A percentile compares a stretch with the other conserved stretches of the same genome.
Conservation (phyloP, 2,797 vertebrate genomes). For the Syndactyla subalaris region DNA sequence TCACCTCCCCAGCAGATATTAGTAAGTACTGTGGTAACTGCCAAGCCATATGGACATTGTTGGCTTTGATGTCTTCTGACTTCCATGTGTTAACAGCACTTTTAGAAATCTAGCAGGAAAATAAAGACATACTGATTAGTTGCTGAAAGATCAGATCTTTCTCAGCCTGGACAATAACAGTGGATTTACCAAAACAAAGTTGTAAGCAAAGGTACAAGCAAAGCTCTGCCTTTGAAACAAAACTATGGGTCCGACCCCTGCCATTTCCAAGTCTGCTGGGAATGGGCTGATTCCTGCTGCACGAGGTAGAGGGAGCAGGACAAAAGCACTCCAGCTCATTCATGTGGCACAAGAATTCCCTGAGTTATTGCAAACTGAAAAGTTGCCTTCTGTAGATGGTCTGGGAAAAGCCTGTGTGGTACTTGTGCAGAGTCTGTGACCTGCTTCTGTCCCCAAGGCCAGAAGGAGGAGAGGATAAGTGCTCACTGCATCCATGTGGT, state of each 20-base stretch:
- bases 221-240: neutral
- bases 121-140: neutral
- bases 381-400: neutral
- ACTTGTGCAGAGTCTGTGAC: neutral
- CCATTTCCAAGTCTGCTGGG: neutral
- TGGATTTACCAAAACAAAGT: neutral
- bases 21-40: conserved; percentile 92
- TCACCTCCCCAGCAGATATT: conserved; percentile 92
- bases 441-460: neutral
- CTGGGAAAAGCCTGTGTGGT: neutral
- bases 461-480: neutral
- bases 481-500: neutral
- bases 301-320: neutral
- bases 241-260: neutral
- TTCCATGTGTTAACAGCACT: conserved; percentile 52
- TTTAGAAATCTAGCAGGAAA: conserved; percentile 66
- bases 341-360: neutral
- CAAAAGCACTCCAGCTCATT: neutral
- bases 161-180: neutral
- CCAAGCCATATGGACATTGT: conserved; percentile 89
- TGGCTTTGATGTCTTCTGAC: conserved; percentile 85
- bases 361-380: neutral
- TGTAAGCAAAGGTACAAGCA: neutral
- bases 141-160: neutral
- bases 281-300: neutral